A percentile compares a stretch with the other conserved stretches of the same genome.
phyloP scores from a whole-genome alignment of 2,113 vertebrate genomes.

The Seriola aureovittata region DNA sequence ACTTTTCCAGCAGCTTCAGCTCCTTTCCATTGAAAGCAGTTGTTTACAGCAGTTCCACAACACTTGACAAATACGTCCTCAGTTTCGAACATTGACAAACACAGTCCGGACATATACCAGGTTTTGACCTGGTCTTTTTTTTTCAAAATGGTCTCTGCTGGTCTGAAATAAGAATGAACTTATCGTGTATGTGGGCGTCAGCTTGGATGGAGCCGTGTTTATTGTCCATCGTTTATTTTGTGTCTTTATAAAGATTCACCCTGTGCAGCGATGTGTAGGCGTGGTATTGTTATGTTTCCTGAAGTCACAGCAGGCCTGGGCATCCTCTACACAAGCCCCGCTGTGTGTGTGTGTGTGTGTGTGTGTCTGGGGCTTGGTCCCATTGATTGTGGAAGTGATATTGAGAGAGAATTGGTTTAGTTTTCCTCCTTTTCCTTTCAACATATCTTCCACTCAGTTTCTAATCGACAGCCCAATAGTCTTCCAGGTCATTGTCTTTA shows the following conservation, averaged over 20 bases:
- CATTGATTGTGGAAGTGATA: conserved; percentile 14
- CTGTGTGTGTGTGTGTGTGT: not conserved
- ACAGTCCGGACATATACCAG: too few relatives aligned
- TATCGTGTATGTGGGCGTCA: too few relatives aligned
- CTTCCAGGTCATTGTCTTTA: conserved; percentile 12
- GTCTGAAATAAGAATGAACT: too few relatives aligned
- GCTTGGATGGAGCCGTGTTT: too few relatives aligned
- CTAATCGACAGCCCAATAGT: not conserved
- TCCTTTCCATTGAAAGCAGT: too few relatives aligned
- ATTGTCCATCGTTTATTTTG: not conserved
- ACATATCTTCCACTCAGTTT: not conserved
- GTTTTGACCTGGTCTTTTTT: too few relatives aligned
- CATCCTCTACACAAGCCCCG: not conserved
- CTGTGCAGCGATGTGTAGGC: conserved; percentile 27
- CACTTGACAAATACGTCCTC: too few relatives aligned
- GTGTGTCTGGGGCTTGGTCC: not conserved
- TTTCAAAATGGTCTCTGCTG: too few relatives aligned
- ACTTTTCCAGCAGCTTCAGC: too few relatives aligned
- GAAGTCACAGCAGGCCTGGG: conserved; percentile 16
- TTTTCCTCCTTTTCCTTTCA: not conserved
- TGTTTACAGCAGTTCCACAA: too few relatives aligned
- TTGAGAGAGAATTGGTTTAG: conserved; percentile 14
- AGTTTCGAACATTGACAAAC: too few relatives aligned
- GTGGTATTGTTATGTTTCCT: conserved; percentile 20
- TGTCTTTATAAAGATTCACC: not conserved